Percentiles rank a stretch among this genome's conserved stretches.
Conservation (phyloP, 1,140 invertebrate genomes). For the Drosophila paulistorum region DNA sequence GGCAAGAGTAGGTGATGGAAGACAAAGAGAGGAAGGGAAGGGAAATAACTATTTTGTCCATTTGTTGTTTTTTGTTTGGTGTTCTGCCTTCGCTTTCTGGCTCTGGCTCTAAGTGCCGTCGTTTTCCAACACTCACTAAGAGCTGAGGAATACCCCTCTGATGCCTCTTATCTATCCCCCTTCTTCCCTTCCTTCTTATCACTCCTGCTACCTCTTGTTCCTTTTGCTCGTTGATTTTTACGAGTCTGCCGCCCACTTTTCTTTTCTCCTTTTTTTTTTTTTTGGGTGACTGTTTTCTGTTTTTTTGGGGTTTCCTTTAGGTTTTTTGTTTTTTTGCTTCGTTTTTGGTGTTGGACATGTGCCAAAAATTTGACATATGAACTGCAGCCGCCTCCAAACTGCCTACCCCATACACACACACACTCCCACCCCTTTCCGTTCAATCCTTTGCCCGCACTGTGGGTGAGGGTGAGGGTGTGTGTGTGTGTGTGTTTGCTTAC, state of each 20-base stretch:
- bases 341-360: constrained; percentile 73
- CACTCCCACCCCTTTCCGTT: constrained; percentile 39
- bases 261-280: constrained; percentile 34
- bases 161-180: neutral
- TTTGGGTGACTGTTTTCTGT: constrained; percentile 20
- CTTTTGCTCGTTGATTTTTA: constrained; percentile 62
- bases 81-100: constrained; percentile 35
- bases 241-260: constrained; percentile 63
- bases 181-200: too few species aligned
- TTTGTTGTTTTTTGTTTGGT: constrained; percentile 36
- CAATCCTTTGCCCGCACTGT: constrained; percentile 23
- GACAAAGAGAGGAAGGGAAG: neutral
- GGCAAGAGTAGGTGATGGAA: too few species aligned
- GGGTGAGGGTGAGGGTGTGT: too few species aligned
- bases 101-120: constrained; percentile 67
- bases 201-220: neutral
- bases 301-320: constrained; percentile 22
- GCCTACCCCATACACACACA: constrained; percentile 38
- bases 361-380: constrained; percentile 81
- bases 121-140: constrained; percentile 77
- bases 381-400: constrained; percentile 66
- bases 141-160: constrained; percentile 41
- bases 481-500: constrained; percentile 53
- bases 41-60: constrained; percentile 56
- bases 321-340: constrained; percentile 34